Conservation (phyloP, 2,888 invertebrate species). For the Drosophila sordidula region DNA sequence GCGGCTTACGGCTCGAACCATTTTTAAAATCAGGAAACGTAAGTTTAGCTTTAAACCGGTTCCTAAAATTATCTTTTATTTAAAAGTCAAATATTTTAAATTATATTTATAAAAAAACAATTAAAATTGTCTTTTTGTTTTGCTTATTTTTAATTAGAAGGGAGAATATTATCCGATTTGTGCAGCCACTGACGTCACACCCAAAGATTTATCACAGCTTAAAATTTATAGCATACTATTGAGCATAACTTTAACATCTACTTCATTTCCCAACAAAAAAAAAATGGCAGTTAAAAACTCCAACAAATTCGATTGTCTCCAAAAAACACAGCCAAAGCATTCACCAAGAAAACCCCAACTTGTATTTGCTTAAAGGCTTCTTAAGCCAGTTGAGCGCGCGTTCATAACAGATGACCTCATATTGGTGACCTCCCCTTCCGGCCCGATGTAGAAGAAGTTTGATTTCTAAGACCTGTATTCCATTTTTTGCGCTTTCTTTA, state of each 20-base stretch:
- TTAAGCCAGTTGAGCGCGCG: slow-evolving; percentile 58
- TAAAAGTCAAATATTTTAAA: too few species aligned
- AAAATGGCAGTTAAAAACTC: not conserved
- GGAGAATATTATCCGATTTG: too few species aligned
- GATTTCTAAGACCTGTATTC: slow-evolving; percentile 69
- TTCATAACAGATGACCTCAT: slow-evolving; percentile 85
- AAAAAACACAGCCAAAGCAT: slow-evolving; percentile 4
- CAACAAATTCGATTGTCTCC: slow-evolving; percentile 37
- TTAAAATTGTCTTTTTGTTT: too few species aligned
- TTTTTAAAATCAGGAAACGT: too few species aligned
- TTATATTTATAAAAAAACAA: too few species aligned
- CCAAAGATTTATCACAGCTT: too few species aligned
- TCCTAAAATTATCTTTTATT: too few species aligned
- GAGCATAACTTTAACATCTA: not conserved
- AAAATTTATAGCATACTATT: not conserved
- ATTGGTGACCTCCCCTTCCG: slow-evolving; percentile 37
- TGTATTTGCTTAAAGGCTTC: slow-evolving; percentile 79
- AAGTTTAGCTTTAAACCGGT: too few species aligned
- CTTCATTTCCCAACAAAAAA: not conserved
- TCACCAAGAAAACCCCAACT: not conserved
- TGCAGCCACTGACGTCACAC: too few species aligned
- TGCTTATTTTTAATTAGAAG: too few species aligned
- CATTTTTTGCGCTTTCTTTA: slow-evolving; percentile 73
- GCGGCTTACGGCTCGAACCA: too few species aligned
- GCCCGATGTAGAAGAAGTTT: slow-evolving; percentile 65